A percentile compares a stretch with the other conserved stretches of the same genome.
Evolutionary conservation across 2,113 vertebrate genomes (phyloP).

Genomic region (Pholis gunnellus): DNA sequence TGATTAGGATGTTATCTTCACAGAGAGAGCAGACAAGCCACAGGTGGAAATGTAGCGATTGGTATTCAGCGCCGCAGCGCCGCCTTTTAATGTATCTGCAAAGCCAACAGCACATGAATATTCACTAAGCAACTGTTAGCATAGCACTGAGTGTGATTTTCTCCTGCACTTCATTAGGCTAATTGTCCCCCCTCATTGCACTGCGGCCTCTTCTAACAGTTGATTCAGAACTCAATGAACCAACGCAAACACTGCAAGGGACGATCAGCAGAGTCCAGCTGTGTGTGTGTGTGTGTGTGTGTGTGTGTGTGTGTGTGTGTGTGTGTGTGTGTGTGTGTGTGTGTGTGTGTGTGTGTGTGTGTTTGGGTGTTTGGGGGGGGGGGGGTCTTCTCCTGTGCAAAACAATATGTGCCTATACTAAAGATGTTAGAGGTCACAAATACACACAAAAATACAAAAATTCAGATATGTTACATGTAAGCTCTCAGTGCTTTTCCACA

Average conservation of each 20-base stretch:
- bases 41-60: conserved; percentile 80
- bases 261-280: conserved; percentile 44
- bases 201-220: conserved; percentile 70
- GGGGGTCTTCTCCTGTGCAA: neutral
- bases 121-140: conserved; percentile 79
- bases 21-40: conserved; percentile 58
- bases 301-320: conserved; percentile 7
- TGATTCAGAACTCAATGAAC: conserved; percentile 81
- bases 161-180: conserved; percentile 81
- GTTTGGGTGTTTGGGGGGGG: neutral
- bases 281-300: conserved; percentile 27
- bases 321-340: conserved; percentile 13
- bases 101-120: conserved; percentile 80
- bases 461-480: neutral
- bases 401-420: neutral
- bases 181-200: conserved; percentile 78
- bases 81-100: conserved; percentile 73
- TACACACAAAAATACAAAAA: neutral
- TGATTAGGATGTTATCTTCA: conserved; percentile 66
- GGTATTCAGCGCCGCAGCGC: conserved; percentile 79
- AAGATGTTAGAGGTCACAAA: neutral
- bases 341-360: conserved; percentile 12
- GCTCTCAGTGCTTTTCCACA: neutral
- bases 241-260: conserved; percentile 64
- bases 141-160: conserved; percentile 82